Percentiles rank a stretch among this genome's conserved stretches.
Conservation (phyloP, 2,888 invertebrate genomes). For the Hyles lineata region DNA sequence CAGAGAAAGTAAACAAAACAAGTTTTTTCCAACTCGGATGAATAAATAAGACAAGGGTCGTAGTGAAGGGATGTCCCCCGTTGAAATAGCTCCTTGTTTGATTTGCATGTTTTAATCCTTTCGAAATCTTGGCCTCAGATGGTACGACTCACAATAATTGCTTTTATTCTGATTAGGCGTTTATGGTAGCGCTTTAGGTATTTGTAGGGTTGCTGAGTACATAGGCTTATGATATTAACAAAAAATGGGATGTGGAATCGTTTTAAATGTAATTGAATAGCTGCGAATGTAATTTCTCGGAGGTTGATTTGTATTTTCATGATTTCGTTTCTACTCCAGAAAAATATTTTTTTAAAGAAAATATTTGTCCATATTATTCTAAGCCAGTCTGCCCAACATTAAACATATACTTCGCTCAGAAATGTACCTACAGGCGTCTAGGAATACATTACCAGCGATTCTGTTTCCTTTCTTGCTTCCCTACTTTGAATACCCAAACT, state of each 20-base stretch:
- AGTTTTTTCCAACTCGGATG: constrained; percentile 80
- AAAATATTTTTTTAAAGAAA: too few species aligned
- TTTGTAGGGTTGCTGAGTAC: background rate
- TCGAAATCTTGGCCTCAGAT: constrained; percentile 67
- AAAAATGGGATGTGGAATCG: too few species aligned
- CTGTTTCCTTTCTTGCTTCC: too few species aligned
- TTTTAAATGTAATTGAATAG: too few species aligned
- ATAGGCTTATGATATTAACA: background rate
- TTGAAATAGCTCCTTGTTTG: constrained; percentile 74
- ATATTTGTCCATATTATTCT: too few species aligned
- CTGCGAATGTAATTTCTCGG: too few species aligned
- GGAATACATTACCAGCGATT: too few species aligned
- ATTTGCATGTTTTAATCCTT: constrained; percentile 84
- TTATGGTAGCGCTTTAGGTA: background rate
- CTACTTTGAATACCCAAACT: background rate
- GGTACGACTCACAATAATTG: constrained; percentile 51
- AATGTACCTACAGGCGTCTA: too few species aligned
- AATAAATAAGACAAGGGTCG: constrained; percentile 83
- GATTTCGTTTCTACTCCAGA: too few species aligned
- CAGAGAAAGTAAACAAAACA: constrained; percentile 80
- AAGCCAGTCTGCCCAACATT: too few species aligned
- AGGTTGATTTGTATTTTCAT: too few species aligned
- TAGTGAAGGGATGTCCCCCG: constrained; percentile 66
- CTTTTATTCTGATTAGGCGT: constrained; percentile 40
- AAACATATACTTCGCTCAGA: too few species aligned